phyloP scores from a whole-genome alignment of 2,113 vertebrate species.

The Burhinus oedicnemus region DNA sequence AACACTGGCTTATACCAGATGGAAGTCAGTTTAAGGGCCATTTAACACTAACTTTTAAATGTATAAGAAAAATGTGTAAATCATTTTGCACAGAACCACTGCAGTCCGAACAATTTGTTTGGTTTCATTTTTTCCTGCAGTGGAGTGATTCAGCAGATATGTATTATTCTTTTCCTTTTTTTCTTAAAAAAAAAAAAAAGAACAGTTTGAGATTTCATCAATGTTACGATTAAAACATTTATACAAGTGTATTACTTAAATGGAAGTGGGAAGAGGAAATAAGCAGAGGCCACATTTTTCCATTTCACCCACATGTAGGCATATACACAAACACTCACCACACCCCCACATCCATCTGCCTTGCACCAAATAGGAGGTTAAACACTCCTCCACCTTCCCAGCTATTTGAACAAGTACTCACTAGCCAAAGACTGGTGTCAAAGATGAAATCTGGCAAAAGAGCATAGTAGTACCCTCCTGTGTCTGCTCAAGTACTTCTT shows the following conservation, averaged over 20 bases:
- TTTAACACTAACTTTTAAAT: neutral
- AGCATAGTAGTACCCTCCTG: neutral
- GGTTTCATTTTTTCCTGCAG: neutral
- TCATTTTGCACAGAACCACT: neutral
- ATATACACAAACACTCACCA: neutral
- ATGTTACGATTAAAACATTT: neutral
- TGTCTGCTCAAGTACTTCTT: neutral
- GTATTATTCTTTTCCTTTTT: neutral
- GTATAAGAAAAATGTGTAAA: neutral
- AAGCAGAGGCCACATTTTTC: conserved; percentile 15
- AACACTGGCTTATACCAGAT: neutral
- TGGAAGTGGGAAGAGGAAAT: conserved; percentile 16
- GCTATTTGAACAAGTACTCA: neutral
- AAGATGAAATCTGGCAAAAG: neutral
- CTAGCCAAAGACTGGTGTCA: neutral
- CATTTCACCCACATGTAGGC: neutral
- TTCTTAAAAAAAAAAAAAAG: neutral
- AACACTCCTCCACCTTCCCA: conserved; percentile 30
- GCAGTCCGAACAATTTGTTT: neutral
- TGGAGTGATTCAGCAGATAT: neutral
- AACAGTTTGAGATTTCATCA: neutral
- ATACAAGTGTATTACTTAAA: neutral
- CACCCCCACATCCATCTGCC: neutral
- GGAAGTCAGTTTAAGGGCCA: neutral
- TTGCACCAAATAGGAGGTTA: neutral